A percentile compares a stretch with the other conserved stretches of the same genome.
These are phyloP conservation scores for Eledone cirrhosa DNA, from an alignment of 2,888 invertebrate genomes.

Conservation along the genomic window DNA sequence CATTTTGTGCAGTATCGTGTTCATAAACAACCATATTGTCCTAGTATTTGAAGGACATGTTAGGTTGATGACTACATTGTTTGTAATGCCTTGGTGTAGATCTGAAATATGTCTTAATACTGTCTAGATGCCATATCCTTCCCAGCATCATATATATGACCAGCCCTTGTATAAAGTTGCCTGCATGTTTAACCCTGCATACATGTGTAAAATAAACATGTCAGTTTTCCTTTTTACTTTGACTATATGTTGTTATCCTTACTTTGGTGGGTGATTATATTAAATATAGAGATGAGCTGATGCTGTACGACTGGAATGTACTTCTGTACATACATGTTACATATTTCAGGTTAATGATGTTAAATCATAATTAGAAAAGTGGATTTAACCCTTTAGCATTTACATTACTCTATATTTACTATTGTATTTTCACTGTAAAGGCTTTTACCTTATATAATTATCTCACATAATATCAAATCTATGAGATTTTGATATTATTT, in stretches of 20 bases:
- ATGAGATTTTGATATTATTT: too few species aligned
- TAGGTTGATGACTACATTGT: conserved; percentile 10
- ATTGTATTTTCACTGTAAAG: too few species aligned
- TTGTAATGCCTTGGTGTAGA: conserved; percentile 27
- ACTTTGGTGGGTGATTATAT: too few species aligned
- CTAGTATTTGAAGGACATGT: background rate
- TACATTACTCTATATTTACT: too few species aligned
- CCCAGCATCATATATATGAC: conserved; percentile 9
- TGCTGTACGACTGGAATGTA: too few species aligned
- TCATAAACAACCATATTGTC: background rate
- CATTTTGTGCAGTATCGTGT: conserved; percentile 14
- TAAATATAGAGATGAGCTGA: too few species aligned
- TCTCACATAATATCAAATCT: too few species aligned
- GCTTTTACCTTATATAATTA: too few species aligned
- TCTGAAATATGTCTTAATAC: conserved; percentile 20
- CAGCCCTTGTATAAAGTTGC: conserved; percentile 21
- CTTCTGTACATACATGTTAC: too few species aligned
- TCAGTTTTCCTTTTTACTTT: conserved; percentile 26
- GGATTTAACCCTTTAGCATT: too few species aligned
- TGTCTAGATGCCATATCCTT: conserved; percentile 10
- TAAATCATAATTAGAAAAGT: too few species aligned
- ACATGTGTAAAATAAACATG: conserved; percentile 30
- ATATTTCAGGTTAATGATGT: too few species aligned
- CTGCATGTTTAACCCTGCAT: conserved; percentile 24
- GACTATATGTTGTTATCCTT: background rate